Evolutionary conservation across 2,113 vertebrate genomes (phyloP).

Genomic region (Poeciliopsis prolifica): DNA sequence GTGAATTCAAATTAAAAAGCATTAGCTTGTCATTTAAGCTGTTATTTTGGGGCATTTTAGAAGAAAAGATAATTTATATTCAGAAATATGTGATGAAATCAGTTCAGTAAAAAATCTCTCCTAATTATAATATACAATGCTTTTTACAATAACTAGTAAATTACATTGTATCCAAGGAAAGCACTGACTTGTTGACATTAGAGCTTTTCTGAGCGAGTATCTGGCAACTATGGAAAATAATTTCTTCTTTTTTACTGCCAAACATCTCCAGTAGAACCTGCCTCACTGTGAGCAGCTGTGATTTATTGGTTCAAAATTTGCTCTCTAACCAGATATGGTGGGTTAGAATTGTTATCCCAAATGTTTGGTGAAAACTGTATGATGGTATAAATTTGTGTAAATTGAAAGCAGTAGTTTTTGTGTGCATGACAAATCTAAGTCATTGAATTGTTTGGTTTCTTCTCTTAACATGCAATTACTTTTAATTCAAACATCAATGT

Average conservation of each 20-base stretch:
- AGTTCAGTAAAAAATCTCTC: background rate
- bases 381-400: background rate
- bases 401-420: background rate
- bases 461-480: no score
- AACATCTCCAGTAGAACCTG: background rate
- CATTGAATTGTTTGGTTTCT: no score
- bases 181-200: no score
- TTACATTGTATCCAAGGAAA: background rate
- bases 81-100: background rate
- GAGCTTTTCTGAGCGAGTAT: no score
- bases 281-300: no score
- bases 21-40: background rate
- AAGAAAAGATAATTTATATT: background rate
- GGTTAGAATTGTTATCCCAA: no score
- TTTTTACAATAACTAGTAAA: no score
- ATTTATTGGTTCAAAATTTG: no score
- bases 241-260: background rate
- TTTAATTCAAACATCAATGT: no score
- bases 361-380: no score
- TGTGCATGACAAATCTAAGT: background rate
- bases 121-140: no score
- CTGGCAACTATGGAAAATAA: background rate
- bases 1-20: background rate
- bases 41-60: background rate
- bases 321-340: no score